Percentiles rank a stretch among this genome's conserved stretches.
Conservation (phyloP, 2,888 invertebrate species). For the Oxycera nigricornis region DNA sequence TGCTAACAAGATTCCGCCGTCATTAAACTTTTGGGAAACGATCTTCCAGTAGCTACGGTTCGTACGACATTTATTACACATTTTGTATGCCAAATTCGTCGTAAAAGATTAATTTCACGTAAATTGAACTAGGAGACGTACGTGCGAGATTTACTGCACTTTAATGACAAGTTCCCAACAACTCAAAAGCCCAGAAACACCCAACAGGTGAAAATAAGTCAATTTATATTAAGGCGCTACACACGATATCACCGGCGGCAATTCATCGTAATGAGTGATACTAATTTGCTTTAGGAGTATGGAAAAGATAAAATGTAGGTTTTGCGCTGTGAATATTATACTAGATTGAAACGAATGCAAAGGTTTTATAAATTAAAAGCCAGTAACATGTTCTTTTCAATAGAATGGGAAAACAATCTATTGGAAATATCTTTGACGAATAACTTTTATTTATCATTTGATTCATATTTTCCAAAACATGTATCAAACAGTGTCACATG, state of each 20-base stretch:
- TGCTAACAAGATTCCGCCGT: not conserved
- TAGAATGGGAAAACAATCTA: no score
- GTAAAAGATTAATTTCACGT: constrained; percentile 21
- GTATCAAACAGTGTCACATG: no score
- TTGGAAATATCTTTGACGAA: no score
- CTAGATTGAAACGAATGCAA: no score
- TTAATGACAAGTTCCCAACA: constrained; percentile 14
- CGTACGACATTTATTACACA: constrained; percentile 15
- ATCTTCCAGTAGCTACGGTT: no score
- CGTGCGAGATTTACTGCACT: not conserved
- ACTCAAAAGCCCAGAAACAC: not conserved
- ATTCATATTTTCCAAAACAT: no score
- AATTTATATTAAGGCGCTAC: not conserved
- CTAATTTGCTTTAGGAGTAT: not conserved
- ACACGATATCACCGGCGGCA: not conserved
- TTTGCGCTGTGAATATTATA: no score
- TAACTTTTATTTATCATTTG: no score
- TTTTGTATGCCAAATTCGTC: constrained; percentile 11
- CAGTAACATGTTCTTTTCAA: no score
- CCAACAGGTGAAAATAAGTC: constrained; percentile 33
- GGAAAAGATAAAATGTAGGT: not conserved
- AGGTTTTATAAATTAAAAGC: no score
- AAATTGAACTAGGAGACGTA: not conserved
- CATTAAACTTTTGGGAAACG: constrained; percentile 22
- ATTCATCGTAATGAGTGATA: not conserved